Evolutionary conservation across 2,888 invertebrate genomes (phyloP), one percentile per base, ranked within the genome.

Genomic region (Chaitophorus viminalis): DNA sequence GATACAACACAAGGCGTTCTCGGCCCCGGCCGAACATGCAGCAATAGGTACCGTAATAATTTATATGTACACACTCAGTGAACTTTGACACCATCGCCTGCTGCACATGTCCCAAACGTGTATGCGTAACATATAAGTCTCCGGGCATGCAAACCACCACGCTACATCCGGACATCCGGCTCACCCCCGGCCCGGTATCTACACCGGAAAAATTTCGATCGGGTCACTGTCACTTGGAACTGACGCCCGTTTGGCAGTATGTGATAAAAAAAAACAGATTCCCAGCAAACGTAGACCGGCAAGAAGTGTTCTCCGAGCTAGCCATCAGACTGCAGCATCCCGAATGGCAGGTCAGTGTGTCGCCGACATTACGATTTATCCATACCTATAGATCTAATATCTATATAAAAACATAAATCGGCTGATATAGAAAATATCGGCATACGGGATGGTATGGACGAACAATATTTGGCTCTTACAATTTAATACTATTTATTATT

Each of bases 171-270:
- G 87, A 87, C 60, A 31, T 79, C 74, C 74, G 87, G 31, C 60
- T 87, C 17, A 25, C 60, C n/a, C 31, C 81, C 8, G 87, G 74
- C 39, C 87, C 87, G 18, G 79, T 81, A 1, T 72, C 87, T 9
- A 87, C 87, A 5, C 87, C 87, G 46, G 87, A 87, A 21, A 87
- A 79, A 25, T 87, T 87, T 60, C 79, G 79, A 9, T 74, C 87
- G 25, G 79, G 79, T 18, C 87, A 81, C 60, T 81, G 79, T 78
- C 87, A 91, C 4, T 91, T 92, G 88, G 94, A 93, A 89, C 93
- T 96, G 89, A 96, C 96, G 77, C 95, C 95, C 82, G 92, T 96
- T 17, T 96, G 96, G 96, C 96, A 96, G 92, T 94, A 95, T 91
- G 94, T 96, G 90, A 93, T 95, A 77, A 93, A 95, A 89, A 95